These are phyloP conservation scores for Rotaria macrura DNA, from an alignment of 2,888 invertebrate genomes.

Conservation along the genomic window DNA sequence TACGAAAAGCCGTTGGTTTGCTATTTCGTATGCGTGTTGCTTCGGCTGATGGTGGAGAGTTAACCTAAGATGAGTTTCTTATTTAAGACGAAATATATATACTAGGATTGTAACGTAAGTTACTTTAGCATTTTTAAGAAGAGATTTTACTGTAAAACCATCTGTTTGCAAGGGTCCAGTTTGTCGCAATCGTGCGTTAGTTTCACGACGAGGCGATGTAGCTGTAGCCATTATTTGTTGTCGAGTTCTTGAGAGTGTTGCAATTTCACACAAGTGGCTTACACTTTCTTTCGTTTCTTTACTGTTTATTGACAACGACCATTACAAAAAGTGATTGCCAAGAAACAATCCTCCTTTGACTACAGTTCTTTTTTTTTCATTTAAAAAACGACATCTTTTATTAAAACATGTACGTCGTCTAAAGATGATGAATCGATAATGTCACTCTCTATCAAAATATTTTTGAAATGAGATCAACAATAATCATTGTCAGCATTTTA, in stretches of 20 bases:
- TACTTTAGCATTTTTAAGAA: conserved; percentile 69
- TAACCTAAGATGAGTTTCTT: conserved; percentile 35
- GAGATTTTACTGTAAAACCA: conserved; percentile 72
- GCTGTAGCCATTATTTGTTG: conserved; percentile 1
- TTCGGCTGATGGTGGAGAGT: conserved; percentile 43
- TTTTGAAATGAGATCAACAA: no score
- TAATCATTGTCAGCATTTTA: no score
- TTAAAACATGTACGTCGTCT: no score
- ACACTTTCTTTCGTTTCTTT: background rate
- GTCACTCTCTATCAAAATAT: no score
- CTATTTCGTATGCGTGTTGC: conserved; percentile 42
- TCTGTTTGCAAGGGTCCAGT: background rate
- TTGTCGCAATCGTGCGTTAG: background rate
- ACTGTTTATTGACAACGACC: background rate
- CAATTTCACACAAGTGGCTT: background rate
- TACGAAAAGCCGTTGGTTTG: conserved; percentile 56
- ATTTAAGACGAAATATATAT: no score
- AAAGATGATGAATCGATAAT: no score
- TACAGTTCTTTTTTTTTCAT: background rate
- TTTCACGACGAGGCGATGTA: conserved; percentile 5
- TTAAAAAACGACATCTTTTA: background rate
- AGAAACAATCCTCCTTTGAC: background rate
- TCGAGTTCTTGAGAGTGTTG: background rate
- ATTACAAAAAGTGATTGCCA: background rate
- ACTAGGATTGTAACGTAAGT: no score